Evolutionary conservation across 2,888 invertebrate genomes (phyloP).

Genomic region (Chironomus tentans): DNA sequence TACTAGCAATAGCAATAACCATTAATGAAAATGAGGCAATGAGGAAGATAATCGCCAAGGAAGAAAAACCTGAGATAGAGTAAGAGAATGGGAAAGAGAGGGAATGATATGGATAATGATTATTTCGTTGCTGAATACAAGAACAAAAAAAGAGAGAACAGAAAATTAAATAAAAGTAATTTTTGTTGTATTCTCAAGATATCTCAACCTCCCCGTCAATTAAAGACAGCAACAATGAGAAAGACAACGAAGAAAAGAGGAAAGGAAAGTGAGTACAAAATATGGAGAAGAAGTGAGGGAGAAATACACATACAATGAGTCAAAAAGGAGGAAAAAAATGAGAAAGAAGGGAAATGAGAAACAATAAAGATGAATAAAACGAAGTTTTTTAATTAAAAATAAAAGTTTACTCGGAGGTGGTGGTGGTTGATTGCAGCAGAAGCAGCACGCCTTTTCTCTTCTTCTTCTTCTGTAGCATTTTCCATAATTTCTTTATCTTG

Average conservation of each 20-base stretch:
- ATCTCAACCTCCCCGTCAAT: background rate
- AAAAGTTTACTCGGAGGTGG: background rate
- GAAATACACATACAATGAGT: background rate
- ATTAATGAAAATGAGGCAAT: conserved; percentile 23
- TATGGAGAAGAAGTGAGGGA: background rate
- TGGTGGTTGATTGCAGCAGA: background rate
- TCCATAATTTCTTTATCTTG: background rate
- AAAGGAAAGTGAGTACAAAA: too few relatives aligned
- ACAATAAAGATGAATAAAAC: conserved; percentile 12
- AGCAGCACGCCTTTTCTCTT: background rate
- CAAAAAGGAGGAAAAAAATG: background rate
- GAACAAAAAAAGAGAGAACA: background rate
- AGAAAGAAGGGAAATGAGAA: conserved; percentile 6
- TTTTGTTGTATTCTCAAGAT: conserved; percentile 2
- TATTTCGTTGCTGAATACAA: too few relatives aligned
- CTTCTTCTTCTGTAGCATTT: background rate
- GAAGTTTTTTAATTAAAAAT: conserved; percentile 27
- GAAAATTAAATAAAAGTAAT: conserved; percentile 13
- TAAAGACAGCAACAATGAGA: background rate
- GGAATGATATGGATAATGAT: background rate
- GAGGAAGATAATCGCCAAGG: conserved; percentile 20
- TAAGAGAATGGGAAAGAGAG: background rate
- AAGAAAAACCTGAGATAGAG: background rate
- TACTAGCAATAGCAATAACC: conserved; percentile 26
- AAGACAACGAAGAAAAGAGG: background rate